These are phyloP conservation scores for Rhadinocentrus ornatus DNA, from an alignment of 2,797 vertebrate genomes.

Conservation along the genomic window DNA sequence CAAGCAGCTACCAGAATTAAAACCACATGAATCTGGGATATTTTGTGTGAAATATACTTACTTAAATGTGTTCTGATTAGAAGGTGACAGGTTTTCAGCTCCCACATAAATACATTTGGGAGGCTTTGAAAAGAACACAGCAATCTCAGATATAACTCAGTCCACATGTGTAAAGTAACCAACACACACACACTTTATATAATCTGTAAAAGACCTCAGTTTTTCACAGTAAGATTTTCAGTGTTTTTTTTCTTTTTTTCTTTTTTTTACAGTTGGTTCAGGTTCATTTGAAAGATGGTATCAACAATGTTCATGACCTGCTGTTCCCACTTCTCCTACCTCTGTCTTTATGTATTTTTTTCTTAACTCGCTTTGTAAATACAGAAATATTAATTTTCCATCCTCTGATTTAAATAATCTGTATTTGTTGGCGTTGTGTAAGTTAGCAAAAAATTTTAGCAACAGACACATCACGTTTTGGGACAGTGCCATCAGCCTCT, in stretches of 20 bases:
- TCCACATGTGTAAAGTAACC: not conserved
- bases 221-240: not conserved
- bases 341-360: not conserved
- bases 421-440: not conserved
- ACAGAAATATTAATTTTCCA: not conserved
- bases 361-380: not conserved
- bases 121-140: constrained; percentile 16
- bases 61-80: not conserved
- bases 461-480: no score
- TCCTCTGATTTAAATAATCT: not conserved
- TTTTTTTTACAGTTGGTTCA: not conserved
- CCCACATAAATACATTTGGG: not conserved
- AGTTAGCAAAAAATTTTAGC: not conserved
- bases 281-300: not conserved
- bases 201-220: not conserved
- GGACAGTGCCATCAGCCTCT: no score
- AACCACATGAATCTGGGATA: not conserved
- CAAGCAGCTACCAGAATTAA: constrained; percentile 11
- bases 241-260: not conserved
- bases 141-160: not conserved
- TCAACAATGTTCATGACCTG: not conserved
- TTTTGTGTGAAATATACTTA: not conserved
- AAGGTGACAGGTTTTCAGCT: constrained; percentile 16
- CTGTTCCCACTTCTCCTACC: not conserved
- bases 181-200: not conserved